Evolutionary conservation across 2,888 invertebrate species (phyloP).

Genomic region (Kuschelorhynchus macadamiae): DNA sequence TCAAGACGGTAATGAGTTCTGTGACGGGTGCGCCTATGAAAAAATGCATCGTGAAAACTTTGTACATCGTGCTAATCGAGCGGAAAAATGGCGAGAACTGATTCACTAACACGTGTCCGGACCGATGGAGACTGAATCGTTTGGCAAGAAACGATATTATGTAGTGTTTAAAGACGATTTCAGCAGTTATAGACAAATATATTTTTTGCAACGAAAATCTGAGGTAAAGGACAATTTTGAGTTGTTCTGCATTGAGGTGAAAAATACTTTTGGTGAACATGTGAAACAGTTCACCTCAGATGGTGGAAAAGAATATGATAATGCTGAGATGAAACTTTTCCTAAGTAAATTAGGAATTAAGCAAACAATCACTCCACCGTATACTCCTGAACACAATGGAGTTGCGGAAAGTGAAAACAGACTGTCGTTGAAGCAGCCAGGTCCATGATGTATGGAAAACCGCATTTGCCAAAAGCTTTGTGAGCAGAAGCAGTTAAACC

Average conservation of each 20-base stretch:
- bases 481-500: slow-evolving; percentile 44
- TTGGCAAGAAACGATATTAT: slow-evolving; percentile 1
- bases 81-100: not conserved
- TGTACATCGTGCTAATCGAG: slow-evolving; percentile 13
- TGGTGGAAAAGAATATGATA: slow-evolving; percentile 50
- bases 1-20: too few species aligned
- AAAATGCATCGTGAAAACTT: slow-evolving; percentile 51
- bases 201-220: slow-evolving; percentile 42
- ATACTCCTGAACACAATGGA: slow-evolving; percentile 38
- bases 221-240: slow-evolving; percentile 4
- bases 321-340: slow-evolving; percentile 39
- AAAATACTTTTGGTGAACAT: slow-evolving; percentile 46
- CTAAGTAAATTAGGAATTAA: slow-evolving; percentile 45
- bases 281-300: slow-evolving; percentile 51
- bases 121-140: not conserved
- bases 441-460: slow-evolving; percentile 39
- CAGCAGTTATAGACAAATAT: slow-evolving; percentile 4
- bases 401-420: slow-evolving; percentile 39
- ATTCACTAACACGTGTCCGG: not conserved
- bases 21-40: slow-evolving; percentile 43
- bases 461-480: slow-evolving; percentile 35
- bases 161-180: not conserved
- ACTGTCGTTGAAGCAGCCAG: slow-evolving; percentile 36
- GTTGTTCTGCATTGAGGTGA: slow-evolving; percentile 31
- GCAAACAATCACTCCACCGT: slow-evolving; percentile 35